Conservation (phyloP, 2,797 vertebrate species). For the Gambelia wislizenii region DNA sequence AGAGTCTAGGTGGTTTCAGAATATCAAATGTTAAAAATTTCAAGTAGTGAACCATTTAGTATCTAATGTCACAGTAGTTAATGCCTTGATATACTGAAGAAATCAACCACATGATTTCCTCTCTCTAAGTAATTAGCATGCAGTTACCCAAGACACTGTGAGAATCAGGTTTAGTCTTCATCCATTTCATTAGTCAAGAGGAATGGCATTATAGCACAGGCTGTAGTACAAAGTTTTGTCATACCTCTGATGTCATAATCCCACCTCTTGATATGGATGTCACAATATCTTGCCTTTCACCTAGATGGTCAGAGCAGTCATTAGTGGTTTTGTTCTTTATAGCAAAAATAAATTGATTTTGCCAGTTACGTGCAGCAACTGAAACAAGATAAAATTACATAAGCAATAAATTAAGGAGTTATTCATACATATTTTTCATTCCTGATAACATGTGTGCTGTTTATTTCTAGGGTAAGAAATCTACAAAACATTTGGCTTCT, state of each 20-base stretch:
- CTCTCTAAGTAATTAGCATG: not conserved
- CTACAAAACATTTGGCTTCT: conserved; percentile 83
- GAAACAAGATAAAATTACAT: not conserved
- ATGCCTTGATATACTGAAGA: not conserved
- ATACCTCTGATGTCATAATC: conserved; percentile 48
- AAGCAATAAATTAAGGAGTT: not conserved
- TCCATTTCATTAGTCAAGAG: not conserved
- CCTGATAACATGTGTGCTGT: not conserved
- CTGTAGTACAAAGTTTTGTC: conserved; percentile 9
- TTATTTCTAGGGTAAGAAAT: conserved; percentile 80
- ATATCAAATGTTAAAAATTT: not conserved
- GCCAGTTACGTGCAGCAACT: not conserved
- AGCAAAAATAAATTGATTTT: not conserved
- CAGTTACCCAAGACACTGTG: not conserved
- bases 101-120: not conserved
- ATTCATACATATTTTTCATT: conserved; percentile 1
- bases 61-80: not conserved
- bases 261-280: not conserved
- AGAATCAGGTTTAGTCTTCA: not conserved
- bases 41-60: not conserved
- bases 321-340: not conserved
- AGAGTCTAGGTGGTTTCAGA: not conserved
- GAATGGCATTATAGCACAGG: not conserved
- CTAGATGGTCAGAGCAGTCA: not conserved
- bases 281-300: not conserved